A percentile compares a stretch with the other conserved stretches of the same genome.
Evolutionary conservation across 2,113 vertebrate species (phyloP).

Genomic region (Myxocyprinus asiaticus): DNA sequence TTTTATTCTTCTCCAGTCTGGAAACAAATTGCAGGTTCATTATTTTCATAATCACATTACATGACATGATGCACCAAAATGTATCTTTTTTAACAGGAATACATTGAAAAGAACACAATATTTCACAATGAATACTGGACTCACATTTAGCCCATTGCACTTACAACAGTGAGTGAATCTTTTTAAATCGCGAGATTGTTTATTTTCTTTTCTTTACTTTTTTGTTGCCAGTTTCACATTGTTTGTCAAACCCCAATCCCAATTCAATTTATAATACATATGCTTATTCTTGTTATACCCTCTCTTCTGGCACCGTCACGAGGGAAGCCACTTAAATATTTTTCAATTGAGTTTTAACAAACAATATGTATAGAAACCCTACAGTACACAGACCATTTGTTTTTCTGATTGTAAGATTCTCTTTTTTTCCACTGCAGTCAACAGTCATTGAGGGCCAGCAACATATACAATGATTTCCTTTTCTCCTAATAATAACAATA

Average conservation of each 20-base stretch:
- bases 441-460: conserved; percentile 76
- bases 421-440: conserved; percentile 73
- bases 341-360: conserved; percentile 58
- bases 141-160: conserved; percentile 89
- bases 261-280: conserved; percentile 53
- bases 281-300: conserved; percentile 58
- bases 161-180: conserved; percentile 83
- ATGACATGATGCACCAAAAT: conserved; percentile 90
- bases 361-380: conserved; percentile 76
- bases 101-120: conserved; percentile 92
- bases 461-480: conserved; percentile 71
- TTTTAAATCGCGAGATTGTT: conserved; percentile 62
- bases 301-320: conserved; percentile 57
- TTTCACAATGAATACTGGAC: conserved; percentile 94
- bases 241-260: too few relatives aligned
- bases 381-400: conserved; percentile 66
- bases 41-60: conserved; percentile 93
- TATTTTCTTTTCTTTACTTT: conserved; percentile 58
- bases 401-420: conserved; percentile 58
- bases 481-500: conserved; percentile 67
- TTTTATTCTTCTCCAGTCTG: conserved; percentile 93
- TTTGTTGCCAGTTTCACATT: conserved; percentile 39
- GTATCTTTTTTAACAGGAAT: conserved; percentile 92
- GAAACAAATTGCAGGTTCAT: conserved; percentile 90
- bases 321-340: conserved; percentile 64